Evolutionary conservation across 2,113 vertebrate genomes (phyloP), one percentile per base, ranked within the genome.

Genomic region (Pitta sordida): DNA sequence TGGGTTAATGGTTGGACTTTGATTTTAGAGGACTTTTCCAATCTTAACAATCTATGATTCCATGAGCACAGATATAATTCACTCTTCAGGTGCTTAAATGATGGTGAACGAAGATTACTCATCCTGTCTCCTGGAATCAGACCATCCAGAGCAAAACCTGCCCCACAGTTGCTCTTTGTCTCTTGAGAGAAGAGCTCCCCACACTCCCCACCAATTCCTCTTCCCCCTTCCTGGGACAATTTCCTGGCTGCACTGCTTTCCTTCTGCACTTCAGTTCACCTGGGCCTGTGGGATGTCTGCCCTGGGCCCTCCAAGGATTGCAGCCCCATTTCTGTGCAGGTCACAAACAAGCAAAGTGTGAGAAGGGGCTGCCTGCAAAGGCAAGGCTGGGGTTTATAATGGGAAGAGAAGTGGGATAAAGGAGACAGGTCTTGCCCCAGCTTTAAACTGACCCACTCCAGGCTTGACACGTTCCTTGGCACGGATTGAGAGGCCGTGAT

Each of bases 351-450:
- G 26, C 3, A 70, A 64, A 44, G 0, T 15, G 8, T 6, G 36
- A 51, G 37, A 55, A 88, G 44, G 36, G 22, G 9, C 12, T 32
- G 53, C 15, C 43, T 48, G 15, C 36, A 69, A 59, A 58, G n/a
- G 14, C 32, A 59, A 0, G 0, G 13, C 12, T 0, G 0, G 17
- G 17, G 16, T 27, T 60, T 64, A 59, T 32, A 36, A 19, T 0
- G 15, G 53, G 26, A 75, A 60, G 30, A 78, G 51, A 59, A 49
- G 20, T 1, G 21, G 37, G 16, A 10, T 36, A 6, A 36, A 59
- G 55, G 20, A 52, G 73, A 26, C 11, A 10, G 6, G 21, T 44
- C 62, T 76, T 73, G 70, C 34, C 23, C 37, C 63, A 24, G n/a
- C 29, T 63, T 43, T 77, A 13, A 60, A 32, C 8, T 17, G 70